Evolutionary conservation across 2,888 invertebrate species (phyloP).

Genomic region (Calameuta idolon): DNA sequence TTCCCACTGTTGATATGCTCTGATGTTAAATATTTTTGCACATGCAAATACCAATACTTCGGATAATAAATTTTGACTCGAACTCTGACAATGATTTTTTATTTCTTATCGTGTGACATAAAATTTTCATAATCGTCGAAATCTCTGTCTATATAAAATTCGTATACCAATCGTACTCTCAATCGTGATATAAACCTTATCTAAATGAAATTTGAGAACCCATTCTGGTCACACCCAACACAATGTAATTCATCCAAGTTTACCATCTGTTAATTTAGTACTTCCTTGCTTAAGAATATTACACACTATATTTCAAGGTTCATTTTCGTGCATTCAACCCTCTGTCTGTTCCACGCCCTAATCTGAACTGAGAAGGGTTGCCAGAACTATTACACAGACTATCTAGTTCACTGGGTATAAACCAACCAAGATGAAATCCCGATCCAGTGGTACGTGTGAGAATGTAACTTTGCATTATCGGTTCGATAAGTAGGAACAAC

Average conservation of each 20-base stretch:
- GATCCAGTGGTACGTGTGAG: background rate
- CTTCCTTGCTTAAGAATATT: conserved; percentile 29
- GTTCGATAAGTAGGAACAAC: background rate
- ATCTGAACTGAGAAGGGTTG: conserved; percentile 12
- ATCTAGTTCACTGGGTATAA: background rate
- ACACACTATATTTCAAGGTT: conserved; percentile 41
- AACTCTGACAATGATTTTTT: background rate
- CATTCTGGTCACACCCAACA: conserved; percentile 43
- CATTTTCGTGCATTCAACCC: conserved; percentile 39
- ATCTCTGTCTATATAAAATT: background rate
- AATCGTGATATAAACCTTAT: background rate
- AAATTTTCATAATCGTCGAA: background rate
- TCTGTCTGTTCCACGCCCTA: conserved; percentile 29
- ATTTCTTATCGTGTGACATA: background rate
- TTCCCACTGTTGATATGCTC: background rate
- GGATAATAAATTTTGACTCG: background rate
- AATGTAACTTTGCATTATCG: conserved; percentile 12
- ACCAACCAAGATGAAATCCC: background rate
- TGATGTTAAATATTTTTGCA: background rate
- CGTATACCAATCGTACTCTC: background rate
- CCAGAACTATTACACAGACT: background rate
- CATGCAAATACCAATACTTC: background rate
- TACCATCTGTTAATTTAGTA: conserved; percentile 16
- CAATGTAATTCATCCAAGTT: background rate
- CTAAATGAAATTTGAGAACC: conserved; percentile 37